Conservation (phyloP, 1,140 invertebrate genomes). For the Cepaea nemoralis region DNA sequence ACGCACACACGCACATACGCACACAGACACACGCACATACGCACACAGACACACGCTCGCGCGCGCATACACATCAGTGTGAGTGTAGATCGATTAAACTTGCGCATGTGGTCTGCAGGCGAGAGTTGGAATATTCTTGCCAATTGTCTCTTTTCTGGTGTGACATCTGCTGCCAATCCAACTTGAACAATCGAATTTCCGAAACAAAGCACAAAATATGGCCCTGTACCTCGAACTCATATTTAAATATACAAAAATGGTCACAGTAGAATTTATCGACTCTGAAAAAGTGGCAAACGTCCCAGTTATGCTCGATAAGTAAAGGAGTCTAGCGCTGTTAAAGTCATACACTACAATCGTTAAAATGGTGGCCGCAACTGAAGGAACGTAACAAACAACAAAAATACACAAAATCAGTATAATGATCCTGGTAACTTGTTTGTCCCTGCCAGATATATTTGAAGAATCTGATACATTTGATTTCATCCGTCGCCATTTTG, state of each 20-base stretch:
- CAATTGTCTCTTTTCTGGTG: too few relatives aligned
- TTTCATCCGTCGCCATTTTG: background rate
- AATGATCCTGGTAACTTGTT: background rate
- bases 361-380: background rate
- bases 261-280: background rate
- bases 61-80: too few relatives aligned
- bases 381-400: background rate
- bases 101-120: too few relatives aligned
- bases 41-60: too few relatives aligned
- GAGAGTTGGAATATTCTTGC: too few relatives aligned
- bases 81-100: too few relatives aligned
- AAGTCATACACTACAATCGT: background rate
- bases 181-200: background rate
- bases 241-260: background rate
- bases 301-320: background rate
- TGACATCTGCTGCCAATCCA: too few relatives aligned
- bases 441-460: background rate
- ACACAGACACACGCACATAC: too few relatives aligned
- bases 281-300: background rate
- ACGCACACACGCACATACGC: too few relatives aligned
- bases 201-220: background rate
- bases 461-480: background rate
- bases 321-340: background rate
- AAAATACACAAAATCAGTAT: background rate
- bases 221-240: background rate